Evolutionary conservation across 2,113 vertebrate species (phyloP).

Genomic region (Barnardius zonarius): DNA sequence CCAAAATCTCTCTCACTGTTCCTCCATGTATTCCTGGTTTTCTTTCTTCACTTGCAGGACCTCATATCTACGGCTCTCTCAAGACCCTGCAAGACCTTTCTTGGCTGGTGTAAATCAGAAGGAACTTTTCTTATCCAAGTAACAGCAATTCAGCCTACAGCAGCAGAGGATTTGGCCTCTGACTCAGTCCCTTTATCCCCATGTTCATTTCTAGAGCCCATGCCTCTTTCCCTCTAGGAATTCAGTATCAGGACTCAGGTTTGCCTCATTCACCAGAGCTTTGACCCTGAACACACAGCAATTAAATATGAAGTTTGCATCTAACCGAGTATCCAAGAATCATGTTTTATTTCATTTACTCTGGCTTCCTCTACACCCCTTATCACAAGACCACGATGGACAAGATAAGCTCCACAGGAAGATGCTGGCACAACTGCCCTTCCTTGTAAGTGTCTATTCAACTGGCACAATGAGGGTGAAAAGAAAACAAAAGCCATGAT

Average conservation of each 20-base stretch:
- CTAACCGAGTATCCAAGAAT: neutral
- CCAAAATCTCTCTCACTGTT: neutral
- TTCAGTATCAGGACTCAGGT: neutral
- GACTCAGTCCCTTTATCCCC: neutral
- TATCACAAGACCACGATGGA: neutral
- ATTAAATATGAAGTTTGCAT: neutral
- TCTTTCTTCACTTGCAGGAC: neutral
- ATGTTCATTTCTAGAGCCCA: neutral
- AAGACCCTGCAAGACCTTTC: constrained; percentile 23
- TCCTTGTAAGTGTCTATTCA: neutral
- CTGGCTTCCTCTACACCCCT: neutral
- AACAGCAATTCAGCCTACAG: neutral
- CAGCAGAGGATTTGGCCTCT: neutral
- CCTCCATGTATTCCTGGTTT: neutral
- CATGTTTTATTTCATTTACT: neutral
- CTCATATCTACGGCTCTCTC: neutral
- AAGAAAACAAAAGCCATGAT: neutral
- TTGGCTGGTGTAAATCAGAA: neutral
- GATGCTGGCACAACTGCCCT: neutral
- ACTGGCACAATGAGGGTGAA: neutral
- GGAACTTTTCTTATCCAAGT: neutral
- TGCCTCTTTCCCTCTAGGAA: neutral
- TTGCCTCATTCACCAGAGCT: neutral
- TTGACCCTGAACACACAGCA: neutral
- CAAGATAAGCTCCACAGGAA: neutral